A percentile compares a stretch with the other conserved stretches of the same genome.
Conservation (phyloP, 2,797 vertebrate species). For the Xyrichtys novacula region DNA sequence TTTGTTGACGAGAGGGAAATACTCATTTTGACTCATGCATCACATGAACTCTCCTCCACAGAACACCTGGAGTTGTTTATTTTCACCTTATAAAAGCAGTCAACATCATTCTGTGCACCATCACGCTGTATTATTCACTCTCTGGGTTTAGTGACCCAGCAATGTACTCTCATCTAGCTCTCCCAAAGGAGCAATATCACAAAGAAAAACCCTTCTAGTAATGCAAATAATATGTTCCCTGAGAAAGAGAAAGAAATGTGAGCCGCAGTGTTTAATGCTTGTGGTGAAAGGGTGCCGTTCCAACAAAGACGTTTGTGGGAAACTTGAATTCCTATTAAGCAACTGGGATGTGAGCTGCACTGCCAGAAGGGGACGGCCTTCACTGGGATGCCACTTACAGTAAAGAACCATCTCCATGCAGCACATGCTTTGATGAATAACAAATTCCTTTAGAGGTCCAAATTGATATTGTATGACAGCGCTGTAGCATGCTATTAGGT, state of each 20-base stretch:
- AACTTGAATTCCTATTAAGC: constrained; percentile 75
- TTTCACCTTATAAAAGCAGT: constrained; percentile 62
- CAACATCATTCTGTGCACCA: constrained; percentile 31
- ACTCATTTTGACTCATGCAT: constrained; percentile 62
- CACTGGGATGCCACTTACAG: constrained; percentile 56
- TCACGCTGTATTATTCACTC: constrained; percentile 59
- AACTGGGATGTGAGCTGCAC: constrained; percentile 56
- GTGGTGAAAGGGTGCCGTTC: constrained; percentile 66
- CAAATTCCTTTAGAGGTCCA: constrained; percentile 64
- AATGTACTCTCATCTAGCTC: constrained; percentile 38
- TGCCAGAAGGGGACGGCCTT: constrained; percentile 51
- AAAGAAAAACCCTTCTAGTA: constrained; percentile 45
- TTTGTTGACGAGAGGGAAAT: constrained; percentile 47
- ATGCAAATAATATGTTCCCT: constrained; percentile 72
- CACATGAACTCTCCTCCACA: constrained; percentile 34
- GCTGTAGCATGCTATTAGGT: constrained; percentile 66
- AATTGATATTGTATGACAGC: constrained; percentile 76
- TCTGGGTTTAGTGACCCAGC: constrained; percentile 50
- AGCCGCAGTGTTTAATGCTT: constrained; percentile 70
- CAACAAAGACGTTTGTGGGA: constrained; percentile 71
- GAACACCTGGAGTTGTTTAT: constrained; percentile 74
- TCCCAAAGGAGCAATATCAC: constrained; percentile 56
- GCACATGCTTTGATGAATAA: constrained; percentile 62
- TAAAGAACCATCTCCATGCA: constrained; percentile 48
- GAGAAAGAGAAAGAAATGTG: constrained; percentile 68